Conservation (phyloP, 2,888 invertebrate genomes). For the Minunthozetes semirufus region DNA sequence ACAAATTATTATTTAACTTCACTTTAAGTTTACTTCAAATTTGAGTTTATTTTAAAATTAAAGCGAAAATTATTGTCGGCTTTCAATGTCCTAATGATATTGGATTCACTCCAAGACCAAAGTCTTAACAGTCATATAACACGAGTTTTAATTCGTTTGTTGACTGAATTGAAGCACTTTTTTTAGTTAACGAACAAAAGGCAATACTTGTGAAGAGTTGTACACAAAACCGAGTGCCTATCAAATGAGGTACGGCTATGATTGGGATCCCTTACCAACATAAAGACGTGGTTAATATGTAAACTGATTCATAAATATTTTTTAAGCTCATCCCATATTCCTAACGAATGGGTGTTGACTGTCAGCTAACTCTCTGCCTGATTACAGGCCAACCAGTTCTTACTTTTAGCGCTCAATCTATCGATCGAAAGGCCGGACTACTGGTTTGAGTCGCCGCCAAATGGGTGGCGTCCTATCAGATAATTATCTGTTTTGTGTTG, state of each 20-base stretch:
- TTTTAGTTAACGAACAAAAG: neutral
- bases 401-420: neutral
- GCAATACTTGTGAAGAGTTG: neutral
- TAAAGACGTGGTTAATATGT: constrained; percentile 12
- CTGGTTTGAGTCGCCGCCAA: neutral
- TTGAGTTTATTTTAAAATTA: constrained; percentile 4
- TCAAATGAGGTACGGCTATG: constrained; percentile 16
- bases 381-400: constrained; percentile 4
- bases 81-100: neutral
- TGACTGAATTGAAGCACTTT: neutral
- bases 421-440: constrained; percentile 11
- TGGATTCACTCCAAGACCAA: constrained; percentile 6
- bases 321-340: constrained; percentile 23
- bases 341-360: neutral
- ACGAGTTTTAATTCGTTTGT: neutral
- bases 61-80: constrained; percentile 15
- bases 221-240: neutral
- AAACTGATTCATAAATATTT: constrained; percentile 25
- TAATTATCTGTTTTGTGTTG: constrained; percentile 21
- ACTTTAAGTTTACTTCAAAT: neutral
- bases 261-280: constrained; percentile 4
- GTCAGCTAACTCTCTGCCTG: neutral
- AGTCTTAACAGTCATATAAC: neutral
- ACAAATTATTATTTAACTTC: constrained; percentile 16
- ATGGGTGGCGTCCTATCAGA: neutral